phyloP scores from a whole-genome alignment of 2,888 invertebrate genomes.

The Monopis laevigella region DNA sequence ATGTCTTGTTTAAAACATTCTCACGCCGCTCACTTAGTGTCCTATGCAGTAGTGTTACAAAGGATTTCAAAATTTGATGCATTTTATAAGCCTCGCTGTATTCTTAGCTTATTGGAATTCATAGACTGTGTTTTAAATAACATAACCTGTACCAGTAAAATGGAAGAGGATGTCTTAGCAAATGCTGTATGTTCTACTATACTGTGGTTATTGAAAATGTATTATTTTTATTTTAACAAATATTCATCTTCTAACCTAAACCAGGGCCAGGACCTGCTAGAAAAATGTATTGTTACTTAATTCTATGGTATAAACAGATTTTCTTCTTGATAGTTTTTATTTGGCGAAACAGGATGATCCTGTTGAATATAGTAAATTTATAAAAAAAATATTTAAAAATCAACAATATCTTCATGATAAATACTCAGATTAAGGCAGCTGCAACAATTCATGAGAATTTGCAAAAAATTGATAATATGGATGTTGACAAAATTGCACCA shows the following conservation, averaged over 20 bases:
- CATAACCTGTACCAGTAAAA: conserved; percentile 79
- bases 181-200: conserved; percentile 84
- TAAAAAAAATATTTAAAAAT: conserved; percentile 82
- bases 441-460: conserved; percentile 69
- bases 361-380: conserved; percentile 71
- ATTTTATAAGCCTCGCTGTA: conserved; percentile 87
- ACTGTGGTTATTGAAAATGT: conserved; percentile 83
- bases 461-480: conserved; percentile 69
- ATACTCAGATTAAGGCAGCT: conserved; percentile 63
- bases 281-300: conserved; percentile 75
- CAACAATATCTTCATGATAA: conserved; percentile 68
- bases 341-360: conserved; percentile 83
- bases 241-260: conserved; percentile 52
- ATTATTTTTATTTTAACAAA: conserved; percentile 59
- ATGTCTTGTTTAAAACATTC: conserved; percentile 94
- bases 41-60: conserved; percentile 88
- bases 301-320: conserved; percentile 76
- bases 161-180: conserved; percentile 88
- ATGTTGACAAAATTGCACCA: conserved; percentile 69
- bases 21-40: conserved; percentile 88
- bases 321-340: conserved; percentile 83
- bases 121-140: conserved; percentile 75
- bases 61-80: conserved; percentile 90
- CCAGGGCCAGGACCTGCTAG: conserved; percentile 71
- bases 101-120: conserved; percentile 86